Evolutionary conservation across 2,888 invertebrate species (phyloP).

Genomic region (Oscheius onirici): DNA sequence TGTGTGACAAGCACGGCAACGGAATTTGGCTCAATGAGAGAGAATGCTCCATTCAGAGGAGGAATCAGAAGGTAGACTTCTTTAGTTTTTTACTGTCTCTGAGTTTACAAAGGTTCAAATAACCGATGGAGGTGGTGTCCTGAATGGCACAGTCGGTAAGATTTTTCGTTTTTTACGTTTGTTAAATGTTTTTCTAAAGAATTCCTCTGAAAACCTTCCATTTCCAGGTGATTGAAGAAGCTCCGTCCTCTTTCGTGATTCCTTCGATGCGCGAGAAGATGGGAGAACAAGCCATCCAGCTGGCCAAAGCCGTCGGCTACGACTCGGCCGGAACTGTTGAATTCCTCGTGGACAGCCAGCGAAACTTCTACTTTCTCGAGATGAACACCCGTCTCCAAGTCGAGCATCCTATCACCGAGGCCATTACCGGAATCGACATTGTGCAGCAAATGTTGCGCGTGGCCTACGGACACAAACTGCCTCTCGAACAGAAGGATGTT

Average conservation of each 20-base stretch:
- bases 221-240: conserved; percentile 77
- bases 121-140: too few relatives aligned
- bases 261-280: conserved; percentile 76
- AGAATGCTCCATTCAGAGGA: conserved; percentile 79
- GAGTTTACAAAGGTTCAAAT: too few relatives aligned
- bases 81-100: neutral
- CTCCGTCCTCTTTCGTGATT: conserved; percentile 78
- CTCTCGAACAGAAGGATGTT: conserved; percentile 77
- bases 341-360: conserved; percentile 78
- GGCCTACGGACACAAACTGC: conserved; percentile 77
- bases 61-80: conserved; percentile 76
- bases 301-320: conserved; percentile 74
- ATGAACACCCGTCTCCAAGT: conserved; percentile 80
- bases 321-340: conserved; percentile 79
- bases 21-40: conserved; percentile 78
- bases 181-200: too few relatives aligned
- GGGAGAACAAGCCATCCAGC: conserved; percentile 76
- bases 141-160: too few relatives aligned
- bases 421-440: conserved; percentile 79
- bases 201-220: too few relatives aligned
- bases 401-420: conserved; percentile 80
- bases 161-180: too few relatives aligned
- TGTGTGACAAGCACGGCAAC: conserved; percentile 79
- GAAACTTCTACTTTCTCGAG: conserved; percentile 80
- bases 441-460: conserved; percentile 80